Conservation (phyloP, 2,888 invertebrate species). For the Pimpla rufipes region DNA sequence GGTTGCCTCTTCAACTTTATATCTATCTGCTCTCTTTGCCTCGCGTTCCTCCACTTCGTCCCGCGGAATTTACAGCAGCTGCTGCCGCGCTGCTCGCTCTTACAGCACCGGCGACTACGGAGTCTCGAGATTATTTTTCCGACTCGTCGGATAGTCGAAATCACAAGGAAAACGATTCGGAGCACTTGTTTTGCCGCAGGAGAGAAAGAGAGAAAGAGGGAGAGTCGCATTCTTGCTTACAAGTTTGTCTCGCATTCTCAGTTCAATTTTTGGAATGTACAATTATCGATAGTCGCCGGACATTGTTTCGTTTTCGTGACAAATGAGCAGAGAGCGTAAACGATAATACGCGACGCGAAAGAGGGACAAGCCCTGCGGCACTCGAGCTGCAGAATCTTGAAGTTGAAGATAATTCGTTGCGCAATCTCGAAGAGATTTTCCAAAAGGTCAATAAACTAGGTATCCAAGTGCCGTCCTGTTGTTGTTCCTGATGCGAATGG, state of each 20-base stretch:
- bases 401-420: too few relatives aligned
- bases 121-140: not conserved
- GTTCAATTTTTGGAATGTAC: too few relatives aligned
- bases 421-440: too few relatives aligned
- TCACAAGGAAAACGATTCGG: not conserved
- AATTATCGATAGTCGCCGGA: too few relatives aligned
- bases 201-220: not conserved
- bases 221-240: not conserved
- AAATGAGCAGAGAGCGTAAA: too few relatives aligned
- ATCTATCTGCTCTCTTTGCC: not conserved
- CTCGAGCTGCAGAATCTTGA: too few relatives aligned
- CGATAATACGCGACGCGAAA: too few relatives aligned
- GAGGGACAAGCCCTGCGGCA: too few relatives aligned
- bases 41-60: not conserved
- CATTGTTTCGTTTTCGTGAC: too few relatives aligned
- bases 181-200: not conserved
- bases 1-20: not conserved
- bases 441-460: too few relatives aligned
- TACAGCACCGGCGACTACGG: conserved; percentile 1
- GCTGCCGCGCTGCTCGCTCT: not conserved
- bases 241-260: not conserved
- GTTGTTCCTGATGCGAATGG: not conserved
- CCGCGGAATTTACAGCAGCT: not conserved
- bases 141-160: not conserved
- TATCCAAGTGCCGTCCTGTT: not conserved